phyloP scores from a whole-genome alignment of 2,797 vertebrate species.

The Apodemus agrarius region DNA sequence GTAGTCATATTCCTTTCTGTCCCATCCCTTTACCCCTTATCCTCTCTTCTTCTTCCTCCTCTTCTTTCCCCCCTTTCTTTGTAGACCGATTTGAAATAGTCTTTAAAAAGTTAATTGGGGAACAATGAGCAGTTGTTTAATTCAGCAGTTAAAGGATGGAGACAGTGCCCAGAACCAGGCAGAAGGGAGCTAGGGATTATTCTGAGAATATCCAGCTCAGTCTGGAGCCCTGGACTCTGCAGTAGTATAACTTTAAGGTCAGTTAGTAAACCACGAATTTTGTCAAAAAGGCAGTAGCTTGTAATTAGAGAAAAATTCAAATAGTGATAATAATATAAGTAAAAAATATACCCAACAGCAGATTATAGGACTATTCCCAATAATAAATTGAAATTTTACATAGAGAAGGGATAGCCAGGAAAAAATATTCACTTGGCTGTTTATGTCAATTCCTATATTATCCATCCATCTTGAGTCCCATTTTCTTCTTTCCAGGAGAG shows the following conservation, averaged over 20 bases:
- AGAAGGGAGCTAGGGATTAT: background rate
- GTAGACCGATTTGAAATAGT: conserved; percentile 10
- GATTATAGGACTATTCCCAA: background rate
- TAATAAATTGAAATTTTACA: background rate
- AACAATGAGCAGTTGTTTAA: background rate
- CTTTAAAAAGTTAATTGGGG: background rate
- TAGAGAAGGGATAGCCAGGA: background rate
- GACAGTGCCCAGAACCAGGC: background rate
- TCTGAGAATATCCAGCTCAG: background rate
- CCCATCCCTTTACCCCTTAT: background rate
- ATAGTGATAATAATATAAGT: background rate
- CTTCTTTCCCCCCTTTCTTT: background rate
- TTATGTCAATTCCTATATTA: background rate
- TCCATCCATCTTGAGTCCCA: background rate
- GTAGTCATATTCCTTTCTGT: background rate
- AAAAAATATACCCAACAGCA: background rate
- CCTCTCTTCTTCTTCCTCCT: background rate
- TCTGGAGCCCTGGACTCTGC: background rate
- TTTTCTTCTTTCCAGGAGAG: conserved; percentile 90
- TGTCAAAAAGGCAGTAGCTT: background rate
- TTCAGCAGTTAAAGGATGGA: background rate
- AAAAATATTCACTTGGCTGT: background rate
- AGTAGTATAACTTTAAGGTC: background rate
- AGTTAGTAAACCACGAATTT: conserved; percentile 11
- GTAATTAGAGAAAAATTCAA: background rate